These are phyloP conservation scores for Microcebus ravelobensis DNA, from an alignment of 2,113 vertebrate species.

Conservation along the genomic window DNA sequence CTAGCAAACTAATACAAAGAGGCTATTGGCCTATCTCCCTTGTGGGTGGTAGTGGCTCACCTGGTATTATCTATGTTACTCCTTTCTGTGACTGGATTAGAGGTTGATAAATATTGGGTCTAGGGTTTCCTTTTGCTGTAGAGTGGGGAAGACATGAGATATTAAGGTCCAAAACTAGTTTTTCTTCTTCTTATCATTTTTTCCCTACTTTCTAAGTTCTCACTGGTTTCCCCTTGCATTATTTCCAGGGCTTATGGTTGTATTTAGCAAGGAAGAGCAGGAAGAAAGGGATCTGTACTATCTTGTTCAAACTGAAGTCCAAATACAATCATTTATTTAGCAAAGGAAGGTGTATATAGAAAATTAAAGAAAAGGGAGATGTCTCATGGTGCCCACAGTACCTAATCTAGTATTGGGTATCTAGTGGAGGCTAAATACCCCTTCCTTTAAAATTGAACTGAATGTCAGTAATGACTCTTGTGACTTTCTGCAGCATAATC, in stretches of 20 bases:
- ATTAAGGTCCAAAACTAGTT: neutral
- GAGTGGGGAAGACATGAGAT: neutral
- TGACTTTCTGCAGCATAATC: neutral
- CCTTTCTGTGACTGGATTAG: neutral
- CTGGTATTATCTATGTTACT: neutral
- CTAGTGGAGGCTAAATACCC: neutral
- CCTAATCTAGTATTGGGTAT: neutral
- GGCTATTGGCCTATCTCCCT: neutral
- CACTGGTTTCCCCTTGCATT: neutral
- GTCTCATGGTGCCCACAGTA: neutral
- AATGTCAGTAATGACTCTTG: neutral
- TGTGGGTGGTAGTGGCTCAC: neutral
- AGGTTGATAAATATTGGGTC: neutral
- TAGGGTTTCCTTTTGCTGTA: neutral
- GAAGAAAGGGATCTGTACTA: neutral
- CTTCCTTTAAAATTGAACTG: neutral
- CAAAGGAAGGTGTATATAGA: neutral
- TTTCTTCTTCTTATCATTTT: neutral
- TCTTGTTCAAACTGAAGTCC: neutral
- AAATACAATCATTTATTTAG: neutral
- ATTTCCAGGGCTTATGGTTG: neutral
- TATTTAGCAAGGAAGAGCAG: neutral
- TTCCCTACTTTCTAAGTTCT: neutral
- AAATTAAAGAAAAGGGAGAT: neutral
- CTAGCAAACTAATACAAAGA: neutral